A percentile compares a stretch with the other conserved stretches of the same genome.
Evolutionary conservation across 2,888 invertebrate genomes (phyloP).

Genomic region (Chaitophorus viminalis): DNA sequence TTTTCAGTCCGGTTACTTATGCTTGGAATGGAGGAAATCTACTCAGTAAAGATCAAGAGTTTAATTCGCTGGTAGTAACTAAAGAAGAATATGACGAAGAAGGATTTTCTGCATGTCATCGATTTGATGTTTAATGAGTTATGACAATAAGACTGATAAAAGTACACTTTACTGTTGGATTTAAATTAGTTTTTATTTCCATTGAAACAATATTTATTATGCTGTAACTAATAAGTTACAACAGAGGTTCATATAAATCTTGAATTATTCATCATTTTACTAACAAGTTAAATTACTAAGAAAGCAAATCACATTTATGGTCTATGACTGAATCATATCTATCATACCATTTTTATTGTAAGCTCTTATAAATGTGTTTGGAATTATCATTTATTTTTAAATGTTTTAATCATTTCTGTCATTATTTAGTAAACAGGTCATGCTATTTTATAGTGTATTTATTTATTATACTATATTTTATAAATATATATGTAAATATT

Average conservation of each 20-base stretch:
- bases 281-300: neutral
- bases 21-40: slow-evolving; percentile 90
- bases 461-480: neutral
- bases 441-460: too few species aligned
- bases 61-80: slow-evolving; percentile 78
- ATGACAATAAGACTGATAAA: neutral
- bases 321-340: neutral
- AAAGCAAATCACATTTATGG: neutral
- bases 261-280: neutral
- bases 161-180: neutral
- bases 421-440: neutral
- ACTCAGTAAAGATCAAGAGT: slow-evolving; percentile 78
- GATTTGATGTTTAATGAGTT: slow-evolving; percentile 69
- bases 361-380: neutral
- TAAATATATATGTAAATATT: neutral
- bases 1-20: slow-evolving; percentile 80
- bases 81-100: slow-evolving; percentile 90
- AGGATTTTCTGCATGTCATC: slow-evolving; percentile 74
- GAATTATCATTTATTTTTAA: neutral
- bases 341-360: too few species aligned
- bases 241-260: neutral
- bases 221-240: too few species aligned
- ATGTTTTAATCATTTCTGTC: neutral
- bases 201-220: neutral
- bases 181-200: neutral